These are phyloP conservation scores for Rhadinocentrus ornatus DNA, from an alignment of 2,797 vertebrate species.

Conservation along the genomic window DNA sequence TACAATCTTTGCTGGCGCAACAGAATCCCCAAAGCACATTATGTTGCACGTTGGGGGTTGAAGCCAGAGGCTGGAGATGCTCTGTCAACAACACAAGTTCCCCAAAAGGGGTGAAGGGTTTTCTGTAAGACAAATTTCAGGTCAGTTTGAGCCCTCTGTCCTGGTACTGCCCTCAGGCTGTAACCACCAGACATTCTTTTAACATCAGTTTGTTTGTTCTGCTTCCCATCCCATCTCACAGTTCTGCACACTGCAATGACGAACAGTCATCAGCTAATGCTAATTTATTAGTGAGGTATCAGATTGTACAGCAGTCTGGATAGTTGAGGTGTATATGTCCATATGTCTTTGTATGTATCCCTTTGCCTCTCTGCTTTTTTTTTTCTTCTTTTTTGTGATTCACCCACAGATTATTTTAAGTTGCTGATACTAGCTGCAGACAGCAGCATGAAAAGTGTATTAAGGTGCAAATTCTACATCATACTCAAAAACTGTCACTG, in stretches of 20 bases:
- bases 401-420: conserved; percentile 22
- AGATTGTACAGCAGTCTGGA: not conserved
- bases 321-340: conserved; percentile 4
- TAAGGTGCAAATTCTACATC: not conserved
- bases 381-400: conserved; percentile 8
- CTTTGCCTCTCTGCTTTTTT: conserved; percentile 1
- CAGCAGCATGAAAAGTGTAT: conserved; percentile 8
- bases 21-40: conserved; percentile 52
- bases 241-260: not conserved
- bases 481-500: not conserved
- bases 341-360: not conserved
- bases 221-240: conserved; percentile 22
- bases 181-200: conserved; percentile 23
- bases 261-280: conserved; percentile 21
- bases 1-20: conserved; percentile 31
- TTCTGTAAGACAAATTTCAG: conserved; percentile 50
- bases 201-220: conserved; percentile 47
- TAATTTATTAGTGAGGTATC: conserved; percentile 9
- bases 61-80: conserved; percentile 60
- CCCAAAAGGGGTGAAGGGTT: conserved; percentile 32
- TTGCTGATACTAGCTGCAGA: conserved; percentile 12
- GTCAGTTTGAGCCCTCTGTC: conserved; percentile 36
- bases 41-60: conserved; percentile 60
- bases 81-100: conserved; percentile 41
- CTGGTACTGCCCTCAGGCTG: conserved; percentile 56